Percentiles rank a stretch among this genome's conserved stretches.
phyloP scores from a whole-genome alignment of 2,113 vertebrate species.

The Bambusicola thoracicus region DNA sequence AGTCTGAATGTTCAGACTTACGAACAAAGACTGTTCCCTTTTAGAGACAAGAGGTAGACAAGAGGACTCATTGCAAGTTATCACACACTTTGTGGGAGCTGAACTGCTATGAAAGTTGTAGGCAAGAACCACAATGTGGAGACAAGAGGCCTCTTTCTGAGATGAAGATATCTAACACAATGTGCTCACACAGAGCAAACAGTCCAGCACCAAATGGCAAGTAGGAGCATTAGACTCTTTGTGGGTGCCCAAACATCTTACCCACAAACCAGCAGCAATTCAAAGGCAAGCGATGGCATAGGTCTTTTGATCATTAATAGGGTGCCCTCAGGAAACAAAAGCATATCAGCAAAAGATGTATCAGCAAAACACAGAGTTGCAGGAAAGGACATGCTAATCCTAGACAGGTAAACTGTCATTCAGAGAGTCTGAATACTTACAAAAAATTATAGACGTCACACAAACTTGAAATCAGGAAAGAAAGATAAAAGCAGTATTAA shows the following conservation, averaged over 20 bases:
- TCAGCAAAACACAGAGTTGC: background rate
- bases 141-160: background rate
- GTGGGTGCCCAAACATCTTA: background rate
- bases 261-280: background rate
- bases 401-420: background rate
- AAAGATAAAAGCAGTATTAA: background rate
- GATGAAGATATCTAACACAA: background rate
- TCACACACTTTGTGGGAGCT: background rate
- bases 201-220: background rate
- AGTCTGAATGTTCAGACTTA: background rate
- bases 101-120: background rate
- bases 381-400: background rate
- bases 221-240: background rate
- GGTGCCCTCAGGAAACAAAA: background rate
- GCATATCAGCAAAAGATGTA: background rate
- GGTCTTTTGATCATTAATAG: background rate
- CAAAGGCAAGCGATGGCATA: background rate
- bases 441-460: background rate
- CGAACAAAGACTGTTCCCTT: background rate
- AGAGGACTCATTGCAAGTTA: background rate
- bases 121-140: background rate
- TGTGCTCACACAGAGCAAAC: background rate
- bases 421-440: background rate
- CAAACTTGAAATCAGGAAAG: background rate
- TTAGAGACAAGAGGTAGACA: background rate